Base-by-base conservation (phyloP, 1,140 invertebrate genomes). In the Magallana gigas region DNA sequence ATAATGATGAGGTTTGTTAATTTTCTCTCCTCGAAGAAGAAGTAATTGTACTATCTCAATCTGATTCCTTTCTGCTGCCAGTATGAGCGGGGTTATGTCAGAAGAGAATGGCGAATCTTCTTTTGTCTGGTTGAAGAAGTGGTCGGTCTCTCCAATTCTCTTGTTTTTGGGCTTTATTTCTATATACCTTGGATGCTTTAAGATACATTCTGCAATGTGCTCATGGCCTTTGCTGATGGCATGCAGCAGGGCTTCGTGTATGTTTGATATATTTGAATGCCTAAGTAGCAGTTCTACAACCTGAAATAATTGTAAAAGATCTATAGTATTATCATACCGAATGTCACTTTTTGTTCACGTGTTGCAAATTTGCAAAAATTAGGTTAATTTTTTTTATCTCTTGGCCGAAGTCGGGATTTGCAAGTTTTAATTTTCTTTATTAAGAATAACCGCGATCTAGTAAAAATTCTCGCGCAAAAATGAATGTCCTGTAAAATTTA, bases 1-100 rank as follows among this genome's bases (percentile, higher is more conserved):
- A 18, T 95, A 95, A 94, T 94, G 94, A 87, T 97, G 96, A 0
- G 96, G 96, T 85, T 94, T 95, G 9, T 92, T 91, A 56, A 95
- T 94, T 6, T 89, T 93, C 80, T 95, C 93, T 7, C 94, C 94
- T 8, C 94, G 85, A 57, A 94, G 86, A 16, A 95, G 88, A 57
- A 95, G 87, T 57, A 95, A 90, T 90, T 95, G 93, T n/a, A 95
- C 92, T 14, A 95, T 94, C 87, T 94, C 94, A 89, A 93, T 94
- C 91, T 94, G 92, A 88, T 95, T 94, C 64, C 94, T 88, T 80
- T 95, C 94, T 9, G 94, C 91, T 16, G 94, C 94, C 18, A 95
- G 80, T 48, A 94, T 95, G 58, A 95, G 88, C 8, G 94, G 94
- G 1, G 94, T 95, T 18, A 95, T 94, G 88, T 94, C 93, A 18